Evolutionary conservation across 2,113 vertebrate species (phyloP).

Genomic region (Engystomops pustulosus): DNA sequence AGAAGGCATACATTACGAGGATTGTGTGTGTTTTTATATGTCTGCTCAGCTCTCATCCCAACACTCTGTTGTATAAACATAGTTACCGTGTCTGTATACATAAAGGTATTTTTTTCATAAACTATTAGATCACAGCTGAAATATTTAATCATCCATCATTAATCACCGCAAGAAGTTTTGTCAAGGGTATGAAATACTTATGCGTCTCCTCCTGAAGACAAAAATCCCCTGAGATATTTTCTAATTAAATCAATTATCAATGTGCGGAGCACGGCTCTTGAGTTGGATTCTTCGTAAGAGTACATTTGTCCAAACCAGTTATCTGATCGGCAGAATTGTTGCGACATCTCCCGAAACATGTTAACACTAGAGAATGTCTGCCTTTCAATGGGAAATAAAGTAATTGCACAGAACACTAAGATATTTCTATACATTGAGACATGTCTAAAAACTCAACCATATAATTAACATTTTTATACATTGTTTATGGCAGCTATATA

Average conservation of each 20-base stretch:
- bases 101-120: slow-evolving; percentile 14
- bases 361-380: neutral
- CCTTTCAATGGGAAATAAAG: neutral
- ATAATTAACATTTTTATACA: neutral
- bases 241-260: slow-evolving; percentile 39
- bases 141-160: slow-evolving; percentile 14
- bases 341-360: neutral
- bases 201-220: neutral
- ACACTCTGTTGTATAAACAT: neutral
- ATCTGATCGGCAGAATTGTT: neutral
- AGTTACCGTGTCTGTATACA: neutral
- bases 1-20: slow-evolving; percentile 11
- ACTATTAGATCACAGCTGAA: slow-evolving; percentile 32
- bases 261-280: neutral
- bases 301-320: slow-evolving; percentile 43
- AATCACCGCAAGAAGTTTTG: slow-evolving; percentile 15
- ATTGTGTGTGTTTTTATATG: slow-evolving; percentile 22
- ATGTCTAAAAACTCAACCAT: neutral
- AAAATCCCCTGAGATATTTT: neutral
- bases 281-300: neutral
- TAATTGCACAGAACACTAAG: neutral
- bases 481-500: neutral
- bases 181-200: neutral
- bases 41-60: slow-evolving; percentile 17
- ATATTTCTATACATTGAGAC: neutral